Evolutionary conservation across 2,113 vertebrate genomes (phyloP), one percentile per base, ranked within the genome.

Genomic region (Ceratotherium simum): DNA sequence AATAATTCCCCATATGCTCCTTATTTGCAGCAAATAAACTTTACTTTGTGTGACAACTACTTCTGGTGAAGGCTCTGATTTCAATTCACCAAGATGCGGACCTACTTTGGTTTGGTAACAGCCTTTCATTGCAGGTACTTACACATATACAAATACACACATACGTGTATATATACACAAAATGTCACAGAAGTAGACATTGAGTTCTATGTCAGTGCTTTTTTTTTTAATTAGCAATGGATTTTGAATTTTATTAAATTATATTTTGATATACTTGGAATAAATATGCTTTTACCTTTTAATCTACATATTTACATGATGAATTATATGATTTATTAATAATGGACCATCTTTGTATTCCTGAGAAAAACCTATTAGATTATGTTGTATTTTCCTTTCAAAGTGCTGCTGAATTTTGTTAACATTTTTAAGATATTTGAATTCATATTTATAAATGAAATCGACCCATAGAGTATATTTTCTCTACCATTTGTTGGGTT

Each of bases 351-450:
- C 13, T 62, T 92, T 56, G 1, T 13, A 58, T 85, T 96, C 29
- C 16, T 85, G 33, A 89, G 58, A 62, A 80, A 96, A 65, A 75
- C 0, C 29, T 90, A 42, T n/a, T 62, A 65, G 46, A 56, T 78
- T 80, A 54, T 36, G 31, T 25, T 85, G 18, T 39, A 48, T 67
- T 92, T 91, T 96, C 79, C 58, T 93, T 93, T 87, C 23, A 96
- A 83, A 29, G 31, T 86, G 51, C 21, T 94, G 12, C 31, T 88
- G 69, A 72, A 84, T 79, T 96, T 82, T 83, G 76, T 25, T 76
- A 56, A 14, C 83, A 6, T 58, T 88, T 89, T 90, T 56, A 83
- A 87, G n/a, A 76, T 36, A n/a, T 36, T 70, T 86, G 8, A 76
- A 36, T 84, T 92, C 14, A 56, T 81, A 90, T 56, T 80, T 58